Conservation (phyloP, 2,113 vertebrate genomes). For the Pterocles orientalis region DNA sequence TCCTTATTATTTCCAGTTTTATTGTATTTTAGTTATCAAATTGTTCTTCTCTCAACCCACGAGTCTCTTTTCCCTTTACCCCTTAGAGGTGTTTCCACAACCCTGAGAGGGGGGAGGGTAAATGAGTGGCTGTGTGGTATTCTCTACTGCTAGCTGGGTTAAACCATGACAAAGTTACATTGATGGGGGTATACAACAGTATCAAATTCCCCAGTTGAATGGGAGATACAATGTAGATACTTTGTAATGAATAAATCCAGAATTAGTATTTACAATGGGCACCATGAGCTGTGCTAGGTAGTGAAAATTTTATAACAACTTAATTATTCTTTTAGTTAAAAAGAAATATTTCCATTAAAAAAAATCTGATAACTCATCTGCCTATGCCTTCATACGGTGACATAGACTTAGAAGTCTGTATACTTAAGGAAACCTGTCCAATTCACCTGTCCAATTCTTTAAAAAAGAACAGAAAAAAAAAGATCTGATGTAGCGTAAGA, state of each 20-base stretch:
- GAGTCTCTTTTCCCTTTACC: too few relatives aligned
- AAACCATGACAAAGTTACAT: too few relatives aligned
- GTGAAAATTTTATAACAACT: not conserved
- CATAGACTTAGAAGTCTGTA: not conserved
- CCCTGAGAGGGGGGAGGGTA: too few relatives aligned
- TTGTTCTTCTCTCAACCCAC: too few relatives aligned
- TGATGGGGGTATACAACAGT: not conserved
- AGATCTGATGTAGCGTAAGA: not conserved
- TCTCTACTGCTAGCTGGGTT: too few relatives aligned
- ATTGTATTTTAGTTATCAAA: too few relatives aligned
- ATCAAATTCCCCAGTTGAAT: not conserved
- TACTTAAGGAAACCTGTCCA: not conserved
- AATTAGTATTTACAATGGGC: not conserved
- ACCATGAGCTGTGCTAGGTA: not conserved
- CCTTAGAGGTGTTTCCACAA: too few relatives aligned
- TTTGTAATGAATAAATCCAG: not conserved
- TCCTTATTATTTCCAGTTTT: too few relatives aligned
- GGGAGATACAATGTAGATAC: not conserved
- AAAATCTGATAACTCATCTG: not conserved
- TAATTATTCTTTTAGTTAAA: not conserved
- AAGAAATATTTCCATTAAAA: not conserved
- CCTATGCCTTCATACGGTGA: not conserved
- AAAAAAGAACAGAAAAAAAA: not conserved
- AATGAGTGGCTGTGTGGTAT: too few relatives aligned
- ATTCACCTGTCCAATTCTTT: too few relatives aligned